Base-by-base conservation (phyloP, 53 echinoderm and acorn worm genomes). In the Patiria pectinifera region DNA sequence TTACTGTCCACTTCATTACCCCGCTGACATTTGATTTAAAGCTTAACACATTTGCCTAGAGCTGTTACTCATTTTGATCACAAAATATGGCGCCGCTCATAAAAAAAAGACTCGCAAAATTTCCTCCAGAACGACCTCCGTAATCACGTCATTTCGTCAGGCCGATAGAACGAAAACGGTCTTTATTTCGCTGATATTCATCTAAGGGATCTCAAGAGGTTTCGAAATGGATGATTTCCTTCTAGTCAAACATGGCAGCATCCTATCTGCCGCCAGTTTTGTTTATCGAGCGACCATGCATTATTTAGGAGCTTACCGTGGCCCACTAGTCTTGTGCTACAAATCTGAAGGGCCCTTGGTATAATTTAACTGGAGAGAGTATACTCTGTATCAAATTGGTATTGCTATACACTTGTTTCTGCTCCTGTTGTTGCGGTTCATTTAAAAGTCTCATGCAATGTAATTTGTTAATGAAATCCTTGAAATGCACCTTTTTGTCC, bases 261-360 rank as follows among this genome's bases (percentile, higher is more conserved):
- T 21, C 82, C 59, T 59, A 12, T 11, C 22, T 59, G 59, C 19
- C 82, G 59, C 82, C 82, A 53, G 12, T 82, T 24, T 22, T 82
- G 82, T 82, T 82, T 14, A 59, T 82, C 59, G 59, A 53, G 23
- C 80, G 80, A 14, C 2, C 80, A 79, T 79, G 80, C 47, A 79
- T 79, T 79, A 79, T 79, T 79, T 48, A 79, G 4, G 13, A 74
- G 2, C 74, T 23, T 35, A 10, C 74, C 5, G 19, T 74, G 74
- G 74, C 70, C 4, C 21, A 70, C 70, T 70, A 35, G 35, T 35
- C 35, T 35, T 24, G 4, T 74, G 74, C 74, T 23, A 18, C 3
- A 23, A 24, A 6, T 45, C 80, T 79, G 16, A 79, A 79, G 80
- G 4, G 19, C 47, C 46, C 80, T 79, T 47, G 45, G 45, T 79